These are phyloP conservation scores for Hirundo rustica DNA, from an alignment of 2,797 vertebrate species.

Conservation along the genomic window DNA sequence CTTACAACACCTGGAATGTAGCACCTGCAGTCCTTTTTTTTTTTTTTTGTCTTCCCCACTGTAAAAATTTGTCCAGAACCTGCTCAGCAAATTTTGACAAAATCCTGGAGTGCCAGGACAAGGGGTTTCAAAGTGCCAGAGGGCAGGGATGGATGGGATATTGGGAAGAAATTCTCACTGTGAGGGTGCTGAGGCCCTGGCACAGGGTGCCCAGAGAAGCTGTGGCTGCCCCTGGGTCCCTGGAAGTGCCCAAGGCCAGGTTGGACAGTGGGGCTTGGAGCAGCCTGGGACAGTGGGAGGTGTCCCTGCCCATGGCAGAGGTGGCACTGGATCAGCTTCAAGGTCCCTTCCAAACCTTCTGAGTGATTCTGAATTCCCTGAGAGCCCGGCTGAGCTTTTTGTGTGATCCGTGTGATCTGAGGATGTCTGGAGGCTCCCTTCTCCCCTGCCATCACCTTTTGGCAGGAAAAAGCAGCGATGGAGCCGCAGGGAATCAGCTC, in stretches of 20 bases:
- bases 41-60: too few relatives aligned
- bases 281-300: rapidly evolving
- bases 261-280: rapidly evolving
- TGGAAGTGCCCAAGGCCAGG: neutral
- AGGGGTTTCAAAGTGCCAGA: neutral
- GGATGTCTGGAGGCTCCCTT: neutral
- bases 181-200: rapidly evolving
- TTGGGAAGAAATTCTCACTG: neutral
- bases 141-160: neutral
- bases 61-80: neutral
- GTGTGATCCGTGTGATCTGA: neutral
- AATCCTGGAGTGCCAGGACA: neutral
- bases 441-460: neutral
- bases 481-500: neutral
- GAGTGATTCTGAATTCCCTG: neutral
- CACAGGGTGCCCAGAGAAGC: too few relatives aligned
- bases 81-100: neutral
- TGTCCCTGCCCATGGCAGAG: neutral
- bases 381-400: neutral
- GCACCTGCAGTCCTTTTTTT: neutral
- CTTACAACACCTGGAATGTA: neutral
- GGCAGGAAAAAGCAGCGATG: rapidly evolving
- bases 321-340: rapidly evolving
- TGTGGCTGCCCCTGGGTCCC: neutral
- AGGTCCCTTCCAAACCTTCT: neutral